These are phyloP conservation scores for Bombus pascuorum DNA, from an alignment of 1,140 invertebrate genomes.

Conservation along the genomic window DNA sequence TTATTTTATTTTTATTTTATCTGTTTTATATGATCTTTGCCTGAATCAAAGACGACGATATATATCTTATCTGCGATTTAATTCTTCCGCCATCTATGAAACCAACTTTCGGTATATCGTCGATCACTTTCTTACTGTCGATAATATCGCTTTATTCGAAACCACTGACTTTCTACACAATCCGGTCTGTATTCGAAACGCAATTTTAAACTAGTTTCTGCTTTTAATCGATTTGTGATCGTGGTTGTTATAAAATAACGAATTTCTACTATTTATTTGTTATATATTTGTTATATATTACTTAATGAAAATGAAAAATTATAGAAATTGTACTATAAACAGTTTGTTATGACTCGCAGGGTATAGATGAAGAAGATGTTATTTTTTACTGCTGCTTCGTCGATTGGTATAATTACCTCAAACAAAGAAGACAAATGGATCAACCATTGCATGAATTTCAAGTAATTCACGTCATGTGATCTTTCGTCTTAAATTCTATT, in stretches of 20 bases:
- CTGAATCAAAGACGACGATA: not conserved
- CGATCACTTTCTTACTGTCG: not conserved
- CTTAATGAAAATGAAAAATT: not conserved
- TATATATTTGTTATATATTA: not conserved
- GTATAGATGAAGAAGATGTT: conserved; percentile 67
- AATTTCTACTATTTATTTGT: too few species aligned
- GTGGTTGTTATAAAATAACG: not conserved
- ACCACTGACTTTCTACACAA: not conserved
- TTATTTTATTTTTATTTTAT: not conserved
- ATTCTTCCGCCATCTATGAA: conserved; percentile 14
- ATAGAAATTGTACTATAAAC: not conserved
- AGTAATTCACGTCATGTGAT: conserved; percentile 75
- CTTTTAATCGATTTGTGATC: not conserved
- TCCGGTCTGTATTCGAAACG: too few species aligned
- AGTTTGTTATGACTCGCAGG: conserved; percentile 55
- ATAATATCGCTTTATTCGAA: not conserved
- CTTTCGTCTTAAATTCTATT: not conserved
- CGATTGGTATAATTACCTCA: conserved; percentile 72
- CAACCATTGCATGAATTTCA: conserved; percentile 73
- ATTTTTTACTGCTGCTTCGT: conserved; percentile 76
- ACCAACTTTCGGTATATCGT: not conserved
- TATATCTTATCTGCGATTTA: not conserved
- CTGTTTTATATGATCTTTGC: not conserved
- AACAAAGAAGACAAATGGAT: conserved; percentile 22
- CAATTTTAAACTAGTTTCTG: not conserved